These are phyloP conservation scores for Myanophis thanlyinensis DNA, from an alignment of 2,113 vertebrate genomes.

Conservation along the genomic window DNA sequence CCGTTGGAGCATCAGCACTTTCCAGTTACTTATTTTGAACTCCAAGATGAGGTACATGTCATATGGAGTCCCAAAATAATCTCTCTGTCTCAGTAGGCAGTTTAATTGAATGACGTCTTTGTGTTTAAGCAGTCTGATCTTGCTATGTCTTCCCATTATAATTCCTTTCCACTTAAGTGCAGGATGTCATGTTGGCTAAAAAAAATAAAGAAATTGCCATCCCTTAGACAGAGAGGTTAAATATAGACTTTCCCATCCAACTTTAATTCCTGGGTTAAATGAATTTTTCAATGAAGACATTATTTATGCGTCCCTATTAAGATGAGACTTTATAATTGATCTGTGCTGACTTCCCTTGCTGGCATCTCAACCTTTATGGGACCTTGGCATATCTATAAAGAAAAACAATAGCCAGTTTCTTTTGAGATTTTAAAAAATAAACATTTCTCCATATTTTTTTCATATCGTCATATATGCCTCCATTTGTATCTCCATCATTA, in stretches of 20 bases:
- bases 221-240: background rate
- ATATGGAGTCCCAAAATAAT: background rate
- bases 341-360: background rate
- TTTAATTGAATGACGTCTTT: background rate
- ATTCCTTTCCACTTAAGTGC: background rate
- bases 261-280: constrained; percentile 1
- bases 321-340: background rate
- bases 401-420: background rate
- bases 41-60: background rate
- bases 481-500: constrained; percentile 26
- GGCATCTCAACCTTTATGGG: background rate
- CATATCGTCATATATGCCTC: constrained; percentile 11
- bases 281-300: background rate
- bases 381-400: background rate
- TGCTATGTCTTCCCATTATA: fast-evolving
- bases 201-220: background rate
- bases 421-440: background rate
- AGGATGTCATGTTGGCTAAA: background rate
- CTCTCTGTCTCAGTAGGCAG: background rate
- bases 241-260: background rate
- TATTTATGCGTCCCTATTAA: background rate
- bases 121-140: background rate
- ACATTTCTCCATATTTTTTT: background rate
- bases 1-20: background rate
- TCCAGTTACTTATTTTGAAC: background rate